A percentile compares a stretch with the other conserved stretches of the same genome.
These are phyloP conservation scores for Neodiprion fabricii DNA, from an alignment of 1,140 invertebrate genomes.

Conservation along the genomic window DNA sequence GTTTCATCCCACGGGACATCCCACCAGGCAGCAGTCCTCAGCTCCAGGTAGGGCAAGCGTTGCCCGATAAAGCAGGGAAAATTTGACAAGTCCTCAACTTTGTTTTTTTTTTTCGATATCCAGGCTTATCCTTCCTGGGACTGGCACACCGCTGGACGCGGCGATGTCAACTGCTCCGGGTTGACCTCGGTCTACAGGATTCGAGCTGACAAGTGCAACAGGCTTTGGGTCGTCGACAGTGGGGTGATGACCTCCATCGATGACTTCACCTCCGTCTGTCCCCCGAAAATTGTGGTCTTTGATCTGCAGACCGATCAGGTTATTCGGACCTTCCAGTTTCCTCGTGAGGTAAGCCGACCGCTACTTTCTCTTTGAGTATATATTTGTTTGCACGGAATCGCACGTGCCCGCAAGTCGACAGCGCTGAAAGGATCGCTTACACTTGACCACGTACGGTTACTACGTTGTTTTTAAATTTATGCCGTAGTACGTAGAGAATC, in stretches of 20 bases:
- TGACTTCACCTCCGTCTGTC: conserved; percentile 76
- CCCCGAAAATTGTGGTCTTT: conserved; percentile 81
- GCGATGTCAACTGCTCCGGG: conserved; percentile 74
- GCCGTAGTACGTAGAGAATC: too few relatives aligned
- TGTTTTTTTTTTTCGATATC: conserved; percentile 16
- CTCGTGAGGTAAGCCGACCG: conserved; percentile 41
- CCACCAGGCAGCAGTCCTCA: conserved; percentile 71
- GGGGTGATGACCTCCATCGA: conserved; percentile 78
- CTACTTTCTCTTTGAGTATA: too few relatives aligned
- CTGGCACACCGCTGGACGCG: conserved; percentile 73
- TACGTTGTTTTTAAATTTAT: too few relatives aligned
- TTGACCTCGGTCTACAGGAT: conserved; percentile 80
- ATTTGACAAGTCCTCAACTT: background rate
- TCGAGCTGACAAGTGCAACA: conserved; percentile 74
- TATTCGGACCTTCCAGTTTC: conserved; percentile 65
- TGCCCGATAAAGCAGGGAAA: conserved; percentile 3
- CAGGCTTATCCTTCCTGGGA: conserved; percentile 82
- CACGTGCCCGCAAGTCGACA: too few relatives aligned
- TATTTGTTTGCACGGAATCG: too few relatives aligned
- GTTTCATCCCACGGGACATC: conserved; percentile 68
- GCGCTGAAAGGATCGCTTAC: too few relatives aligned
- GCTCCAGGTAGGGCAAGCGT: conserved; percentile 58
- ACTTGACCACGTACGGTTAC: too few relatives aligned
- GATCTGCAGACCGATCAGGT: conserved; percentile 75
- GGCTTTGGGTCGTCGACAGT: conserved; percentile 77